Conservation (phyloP, 2,888 invertebrate species). For the Lithophane semibrunnea region DNA sequence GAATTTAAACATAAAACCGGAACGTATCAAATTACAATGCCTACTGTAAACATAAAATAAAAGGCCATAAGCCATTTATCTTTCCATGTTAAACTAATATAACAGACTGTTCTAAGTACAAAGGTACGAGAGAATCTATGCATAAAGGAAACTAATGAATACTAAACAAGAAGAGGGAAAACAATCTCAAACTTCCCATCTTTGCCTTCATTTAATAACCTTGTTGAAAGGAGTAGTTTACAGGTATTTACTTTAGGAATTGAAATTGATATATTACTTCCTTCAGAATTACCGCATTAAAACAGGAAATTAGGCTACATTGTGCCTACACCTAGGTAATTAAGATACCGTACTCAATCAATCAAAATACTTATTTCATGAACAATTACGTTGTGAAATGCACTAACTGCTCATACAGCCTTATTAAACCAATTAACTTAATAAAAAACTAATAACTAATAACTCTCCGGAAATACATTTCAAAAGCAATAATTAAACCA, state of each 20-base stretch:
- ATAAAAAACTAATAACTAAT: background rate
- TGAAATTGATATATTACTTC: constrained; percentile 10
- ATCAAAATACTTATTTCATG: background rate
- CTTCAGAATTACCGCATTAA: background rate
- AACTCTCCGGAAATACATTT: background rate
- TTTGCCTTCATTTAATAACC: background rate
- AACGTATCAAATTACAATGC: background rate
- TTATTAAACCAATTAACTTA: background rate
- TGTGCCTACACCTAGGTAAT: constrained; percentile 16
- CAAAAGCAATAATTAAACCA: background rate
- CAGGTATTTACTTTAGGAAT: background rate
- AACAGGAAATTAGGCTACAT: constrained; percentile 7
- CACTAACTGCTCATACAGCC: background rate
- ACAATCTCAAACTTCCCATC: constrained; percentile 1
- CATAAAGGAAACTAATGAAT: constrained; percentile 19
- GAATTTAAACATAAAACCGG: background rate
- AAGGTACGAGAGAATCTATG: background rate
- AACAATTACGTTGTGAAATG: constrained; percentile 2
- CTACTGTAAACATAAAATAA: background rate
- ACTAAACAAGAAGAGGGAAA: constrained; percentile 4
- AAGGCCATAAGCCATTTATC: too few species aligned
- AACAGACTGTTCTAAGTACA: background rate
- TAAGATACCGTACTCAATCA: background rate
- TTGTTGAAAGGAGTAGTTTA: background rate
- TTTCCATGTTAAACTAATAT: background rate